Evolutionary conservation across 2,113 vertebrate species (phyloP).

Genomic region (Channa argus): DNA sequence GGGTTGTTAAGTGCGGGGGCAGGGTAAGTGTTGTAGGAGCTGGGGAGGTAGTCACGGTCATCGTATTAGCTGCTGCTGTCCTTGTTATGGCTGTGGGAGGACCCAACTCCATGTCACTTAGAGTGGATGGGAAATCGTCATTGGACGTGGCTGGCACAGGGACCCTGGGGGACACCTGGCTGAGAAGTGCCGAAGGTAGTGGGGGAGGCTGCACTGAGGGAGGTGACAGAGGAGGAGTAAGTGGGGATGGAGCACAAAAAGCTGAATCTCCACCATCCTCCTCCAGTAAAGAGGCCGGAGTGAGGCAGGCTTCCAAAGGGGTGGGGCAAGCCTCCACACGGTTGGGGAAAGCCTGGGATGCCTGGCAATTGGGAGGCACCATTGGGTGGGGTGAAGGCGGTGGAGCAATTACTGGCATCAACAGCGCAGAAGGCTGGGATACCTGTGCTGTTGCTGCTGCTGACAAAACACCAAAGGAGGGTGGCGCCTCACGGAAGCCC

Average conservation of each 20-base stretch:
- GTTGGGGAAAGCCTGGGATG: conserved; percentile 34
- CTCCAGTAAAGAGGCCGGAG: conserved; percentile 95
- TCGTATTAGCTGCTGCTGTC: conserved; percentile 74
- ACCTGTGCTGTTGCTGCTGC: conserved; percentile 56
- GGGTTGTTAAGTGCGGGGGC: conserved; percentile 37
- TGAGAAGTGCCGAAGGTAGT: conserved; percentile 68
- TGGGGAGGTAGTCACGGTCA: conserved; percentile 90
- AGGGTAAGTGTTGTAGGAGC: conserved; percentile 59
- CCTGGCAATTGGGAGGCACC: conserved; percentile 62
- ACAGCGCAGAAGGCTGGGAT: conserved; percentile 62
- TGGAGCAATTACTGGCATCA: conserved; percentile 68
- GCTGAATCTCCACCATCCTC: conserved; percentile 83
- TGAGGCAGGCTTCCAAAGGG: conserved; percentile 89
- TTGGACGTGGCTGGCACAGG: conserved; percentile 70
- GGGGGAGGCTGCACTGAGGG: conserved; percentile 82
- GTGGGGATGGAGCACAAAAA: conserved; percentile 88
- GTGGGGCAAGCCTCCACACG: conserved; percentile 80
- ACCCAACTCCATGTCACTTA: conserved; percentile 94
- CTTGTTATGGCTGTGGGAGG: conserved; percentile 74
- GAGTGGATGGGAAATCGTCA: conserved; percentile 90
- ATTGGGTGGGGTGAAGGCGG: conserved; percentile 81
- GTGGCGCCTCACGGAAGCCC: conserved; percentile 89
- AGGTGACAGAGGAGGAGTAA: conserved; percentile 79
- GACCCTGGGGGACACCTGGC: conserved; percentile 77
- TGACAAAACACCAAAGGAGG: conserved; percentile 82